Conservation (phyloP, 2,888 invertebrate species). For the Metopia argyrocephala region DNA sequence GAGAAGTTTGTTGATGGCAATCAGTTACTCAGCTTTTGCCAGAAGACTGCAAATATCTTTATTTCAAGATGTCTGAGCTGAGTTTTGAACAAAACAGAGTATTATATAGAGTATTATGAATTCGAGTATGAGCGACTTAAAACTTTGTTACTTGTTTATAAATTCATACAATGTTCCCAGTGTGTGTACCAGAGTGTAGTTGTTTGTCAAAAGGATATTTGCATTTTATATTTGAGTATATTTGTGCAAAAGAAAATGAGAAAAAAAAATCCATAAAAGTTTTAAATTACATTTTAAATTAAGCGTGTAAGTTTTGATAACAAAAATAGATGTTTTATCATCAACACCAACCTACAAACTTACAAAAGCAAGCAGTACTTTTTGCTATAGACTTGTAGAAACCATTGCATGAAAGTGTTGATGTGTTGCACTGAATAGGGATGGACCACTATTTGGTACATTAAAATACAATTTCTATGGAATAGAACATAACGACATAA, state of each 20-base stretch:
- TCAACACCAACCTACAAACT: conserved; percentile 22
- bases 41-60: too few relatives aligned
- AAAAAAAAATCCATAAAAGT: conserved; percentile 30
- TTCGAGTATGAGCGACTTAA: too few relatives aligned
- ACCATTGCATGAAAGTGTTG: neutral
- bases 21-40: too few relatives aligned
- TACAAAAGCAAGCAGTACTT: neutral
- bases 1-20: too few relatives aligned
- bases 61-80: too few relatives aligned
- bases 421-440: neutral
- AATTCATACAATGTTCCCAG: neutral
- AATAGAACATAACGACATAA: too few relatives aligned
- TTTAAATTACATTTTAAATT: conserved; percentile 59
- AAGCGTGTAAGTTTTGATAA: conserved; percentile 56
- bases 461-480: too few relatives aligned
- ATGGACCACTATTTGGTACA: too few relatives aligned
- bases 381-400: neutral
- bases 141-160: neutral
- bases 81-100: too few relatives aligned
- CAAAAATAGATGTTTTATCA: conserved; percentile 49
- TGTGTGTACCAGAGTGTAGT: neutral
- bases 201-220: neutral
- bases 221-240: neutral
- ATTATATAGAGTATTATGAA: too few relatives aligned
- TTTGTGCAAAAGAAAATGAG: neutral